Evolutionary conservation across 2,797 vertebrate species (phyloP), one percentile per base, ranked within the genome.

Genomic region (Enteromius thamalakanensis): DNA sequence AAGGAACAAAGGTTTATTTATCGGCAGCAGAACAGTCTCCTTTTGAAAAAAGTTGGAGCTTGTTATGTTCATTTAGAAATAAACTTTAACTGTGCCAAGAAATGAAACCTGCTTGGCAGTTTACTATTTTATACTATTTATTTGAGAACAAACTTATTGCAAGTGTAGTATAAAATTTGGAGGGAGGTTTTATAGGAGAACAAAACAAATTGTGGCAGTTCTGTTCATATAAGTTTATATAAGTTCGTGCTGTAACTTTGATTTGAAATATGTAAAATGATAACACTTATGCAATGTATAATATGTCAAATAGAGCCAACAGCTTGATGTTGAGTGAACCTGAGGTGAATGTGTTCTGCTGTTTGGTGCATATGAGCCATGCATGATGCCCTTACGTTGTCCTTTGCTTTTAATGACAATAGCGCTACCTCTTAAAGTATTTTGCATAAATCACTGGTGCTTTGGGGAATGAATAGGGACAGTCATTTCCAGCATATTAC

Each of bases 381-480:
- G 60, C 15, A 3, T 79, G 78, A 71, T 82, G 74, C 76, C 88
- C 86, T 90, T 84, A 84, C 10, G 9, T 76, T 75, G 86, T 87
- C 88, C 87, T 88, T 87, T 86, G 76, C 67, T 69, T 85, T 45
- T 65, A 80, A 85, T 34, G 74, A 51, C 77, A 49, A 55, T 37
- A 76, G 76, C 37, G 19, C 68, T 83, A 81, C 80, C 64, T 68
- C 70, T 83, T 82, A 45, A 76, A 74, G 77, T 65, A 55, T 86
- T 88, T 87, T 75, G 85, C 83, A 90, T 90, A 85, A 88, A 88
- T 89, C 87, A 86, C n/a, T 19, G 72, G 34, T 37, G 76, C 86
- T 79, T 85, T 62, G 55, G 45, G 68, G 80, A 88, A 87, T 84
- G 86, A 85, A 83, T 64, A 53, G 71, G 74, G 64, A 81, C 76